Evolutionary conservation across 2,113 vertebrate genomes (phyloP).

Genomic region (Azemiops feae): DNA sequence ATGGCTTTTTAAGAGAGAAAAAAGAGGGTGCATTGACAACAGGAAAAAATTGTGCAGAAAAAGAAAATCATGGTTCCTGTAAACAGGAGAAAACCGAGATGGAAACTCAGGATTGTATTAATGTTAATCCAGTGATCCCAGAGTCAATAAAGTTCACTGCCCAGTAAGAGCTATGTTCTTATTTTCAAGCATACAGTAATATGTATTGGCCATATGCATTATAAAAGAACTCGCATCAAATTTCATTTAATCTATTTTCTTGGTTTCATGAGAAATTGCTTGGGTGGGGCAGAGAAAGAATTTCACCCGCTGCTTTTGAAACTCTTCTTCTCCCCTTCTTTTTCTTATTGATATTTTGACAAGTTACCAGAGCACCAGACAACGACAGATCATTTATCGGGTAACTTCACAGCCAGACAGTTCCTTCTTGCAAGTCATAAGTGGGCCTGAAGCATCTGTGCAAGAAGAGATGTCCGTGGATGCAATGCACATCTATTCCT

Average conservation of each 20-base stretch:
- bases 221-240: conserved; percentile 56
- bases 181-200: conserved; percentile 49
- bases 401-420: conserved; percentile 94
- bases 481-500: conserved; percentile 70
- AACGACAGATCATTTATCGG: conserved; percentile 91
- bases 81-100: conserved; percentile 68
- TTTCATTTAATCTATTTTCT: conserved; percentile 62
- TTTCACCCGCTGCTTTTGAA: conserved; percentile 58
- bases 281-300: conserved; percentile 36
- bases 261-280: conserved; percentile 56
- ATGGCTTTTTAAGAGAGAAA: conserved; percentile 58
- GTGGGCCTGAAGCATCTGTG: conserved; percentile 87
- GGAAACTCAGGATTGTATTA: conserved; percentile 63
- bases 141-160: conserved; percentile 68
- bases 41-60: conserved; percentile 56
- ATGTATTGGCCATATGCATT: conserved; percentile 53
- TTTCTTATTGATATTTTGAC: conserved; percentile 54
- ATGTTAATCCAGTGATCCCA: conserved; percentile 58
- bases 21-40: conserved; percentile 66
- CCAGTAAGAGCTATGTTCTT: conserved; percentile 69
- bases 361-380: conserved; percentile 91
- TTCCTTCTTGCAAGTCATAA: conserved; percentile 95
- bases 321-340: not conserved
- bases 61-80: conserved; percentile 38
- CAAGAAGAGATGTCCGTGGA: conserved; percentile 75